These are phyloP conservation scores for Periparus ater DNA, from an alignment of 2,797 vertebrate species.

Conservation along the genomic window DNA sequence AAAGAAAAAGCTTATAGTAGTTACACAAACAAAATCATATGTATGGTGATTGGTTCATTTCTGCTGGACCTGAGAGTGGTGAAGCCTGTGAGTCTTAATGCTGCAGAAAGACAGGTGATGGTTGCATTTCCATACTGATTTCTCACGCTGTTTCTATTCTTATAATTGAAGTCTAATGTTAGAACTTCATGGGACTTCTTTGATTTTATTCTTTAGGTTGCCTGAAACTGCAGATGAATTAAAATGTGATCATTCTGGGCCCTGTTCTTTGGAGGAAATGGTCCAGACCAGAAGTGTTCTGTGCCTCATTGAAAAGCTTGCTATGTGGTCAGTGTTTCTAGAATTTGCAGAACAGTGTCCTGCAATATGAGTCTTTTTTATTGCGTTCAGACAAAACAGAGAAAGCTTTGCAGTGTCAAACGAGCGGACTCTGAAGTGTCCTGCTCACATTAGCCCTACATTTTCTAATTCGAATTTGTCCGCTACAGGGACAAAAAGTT, in stretches of 20 bases:
- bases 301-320: not conserved
- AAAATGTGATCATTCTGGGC: not conserved
- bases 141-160: not conserved
- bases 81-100: not conserved
- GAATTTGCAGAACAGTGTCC: not conserved
- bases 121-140: not conserved
- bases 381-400: not conserved
- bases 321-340: not conserved
- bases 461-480: not conserved
- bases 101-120: fast-evolving
- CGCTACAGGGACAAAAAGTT: not conserved
- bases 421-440: not conserved
- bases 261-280: not conserved
- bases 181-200: not conserved
- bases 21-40: not conserved
- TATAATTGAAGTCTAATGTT: not conserved
- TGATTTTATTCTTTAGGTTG: not conserved
- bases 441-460: not conserved
- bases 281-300: not conserved
- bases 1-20: not conserved
- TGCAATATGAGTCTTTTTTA: not conserved
- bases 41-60: fast-evolving
- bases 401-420: not conserved
- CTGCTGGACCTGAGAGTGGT: not conserved
- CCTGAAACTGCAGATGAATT: not conserved